These are phyloP conservation scores for Hippolais icterina DNA, from an alignment of 2,113 vertebrate genomes.

Conservation along the genomic window DNA sequence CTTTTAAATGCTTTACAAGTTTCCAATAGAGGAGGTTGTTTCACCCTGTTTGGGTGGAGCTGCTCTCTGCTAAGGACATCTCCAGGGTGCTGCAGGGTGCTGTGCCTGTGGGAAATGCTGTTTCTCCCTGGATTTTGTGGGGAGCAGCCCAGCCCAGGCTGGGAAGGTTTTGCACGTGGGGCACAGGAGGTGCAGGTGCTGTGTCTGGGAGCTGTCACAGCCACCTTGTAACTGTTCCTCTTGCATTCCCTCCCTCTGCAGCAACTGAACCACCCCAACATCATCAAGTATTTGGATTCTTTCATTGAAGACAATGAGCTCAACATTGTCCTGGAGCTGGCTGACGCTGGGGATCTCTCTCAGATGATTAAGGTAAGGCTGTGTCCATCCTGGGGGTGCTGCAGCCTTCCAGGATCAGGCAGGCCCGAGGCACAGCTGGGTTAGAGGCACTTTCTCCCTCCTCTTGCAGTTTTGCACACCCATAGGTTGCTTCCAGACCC, in stretches of 20 bases:
- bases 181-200: not conserved
- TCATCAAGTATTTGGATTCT: conserved; percentile 86
- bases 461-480: not conserved
- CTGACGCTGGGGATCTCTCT: conserved; percentile 82
- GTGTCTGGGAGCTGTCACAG: accelerated
- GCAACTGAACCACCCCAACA: conserved; percentile 87
- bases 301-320: conserved; percentile 86
- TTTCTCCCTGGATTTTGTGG: not conserved
- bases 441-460: accelerated
- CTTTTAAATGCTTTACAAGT: not conserved
- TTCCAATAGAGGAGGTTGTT: not conserved
- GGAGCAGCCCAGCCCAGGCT: not conserved
- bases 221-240: accelerated
- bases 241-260: conserved; percentile 24
- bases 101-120: not conserved
- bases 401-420: accelerated
- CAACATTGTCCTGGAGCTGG: conserved; percentile 85
- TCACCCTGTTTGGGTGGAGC: accelerated
- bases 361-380: conserved; percentile 86
- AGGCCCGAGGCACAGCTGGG: accelerated
- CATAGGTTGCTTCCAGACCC: not conserved
- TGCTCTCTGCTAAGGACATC: not conserved
- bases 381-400: not conserved
- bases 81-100: not conserved
- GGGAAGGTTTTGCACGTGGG: not conserved